A percentile compares a stretch with the other conserved stretches of the same genome.
Evolutionary conservation across 2,888 invertebrate species (phyloP).

Genomic region (Buathra laborator): DNA sequence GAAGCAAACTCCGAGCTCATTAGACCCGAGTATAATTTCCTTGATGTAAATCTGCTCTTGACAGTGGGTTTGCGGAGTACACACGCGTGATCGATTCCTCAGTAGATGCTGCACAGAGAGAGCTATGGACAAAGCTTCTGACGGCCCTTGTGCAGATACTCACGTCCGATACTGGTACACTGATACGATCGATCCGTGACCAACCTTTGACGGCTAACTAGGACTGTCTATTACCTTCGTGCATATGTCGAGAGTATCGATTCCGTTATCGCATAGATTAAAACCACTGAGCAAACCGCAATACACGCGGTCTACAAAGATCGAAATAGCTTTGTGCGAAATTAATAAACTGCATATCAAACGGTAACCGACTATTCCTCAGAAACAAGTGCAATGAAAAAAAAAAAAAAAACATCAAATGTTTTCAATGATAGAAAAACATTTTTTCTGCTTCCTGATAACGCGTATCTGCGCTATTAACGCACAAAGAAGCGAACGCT

Average conservation of each 20-base stretch:
- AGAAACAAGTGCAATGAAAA: neutral
- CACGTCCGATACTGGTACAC: neutral
- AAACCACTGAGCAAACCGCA: neutral
- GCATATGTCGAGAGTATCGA: constrained; percentile 31
- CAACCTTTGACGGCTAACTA: constrained; percentile 47
- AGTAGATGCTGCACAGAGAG: constrained; percentile 41
- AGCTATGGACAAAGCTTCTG: constrained; percentile 26
- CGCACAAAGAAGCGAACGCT: neutral
- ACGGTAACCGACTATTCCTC: too few species aligned
- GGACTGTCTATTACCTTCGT: constrained; percentile 23
- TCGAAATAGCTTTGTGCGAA: neutral
- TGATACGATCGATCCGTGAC: constrained; percentile 32
- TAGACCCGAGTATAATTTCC: constrained; percentile 55
- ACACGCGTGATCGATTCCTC: constrained; percentile 48
- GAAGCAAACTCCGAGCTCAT: constrained; percentile 2
- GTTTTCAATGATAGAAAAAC: neutral
- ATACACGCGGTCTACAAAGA: neutral
- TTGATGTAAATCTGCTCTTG: constrained; percentile 56
- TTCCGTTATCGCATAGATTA: neutral
- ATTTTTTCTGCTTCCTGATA: neutral
- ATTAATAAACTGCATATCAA: neutral
- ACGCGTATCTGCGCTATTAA: neutral
- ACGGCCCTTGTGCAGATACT: constrained; percentile 29
- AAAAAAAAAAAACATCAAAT: neutral
- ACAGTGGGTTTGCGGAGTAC: constrained; percentile 43